Evolutionary conservation across 2,888 invertebrate genomes (phyloP).

Genomic region (Erebia palarica): DNA sequence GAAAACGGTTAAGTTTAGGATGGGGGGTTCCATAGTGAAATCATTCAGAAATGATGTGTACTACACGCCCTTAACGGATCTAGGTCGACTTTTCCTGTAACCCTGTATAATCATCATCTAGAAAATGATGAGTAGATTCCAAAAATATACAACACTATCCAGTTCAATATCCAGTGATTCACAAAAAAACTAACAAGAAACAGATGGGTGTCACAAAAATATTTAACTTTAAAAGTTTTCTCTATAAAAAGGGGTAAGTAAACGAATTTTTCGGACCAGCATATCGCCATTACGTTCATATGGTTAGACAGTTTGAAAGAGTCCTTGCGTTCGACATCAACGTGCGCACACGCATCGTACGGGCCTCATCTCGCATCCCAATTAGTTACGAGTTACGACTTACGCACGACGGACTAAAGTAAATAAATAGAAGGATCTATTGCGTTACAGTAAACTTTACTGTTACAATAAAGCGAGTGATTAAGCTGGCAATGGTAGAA

Average conservation of each 20-base stretch:
- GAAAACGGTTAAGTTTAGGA: too few relatives aligned
- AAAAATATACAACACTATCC: too few relatives aligned
- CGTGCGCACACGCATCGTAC: conserved; percentile 59
- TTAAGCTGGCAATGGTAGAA: background rate
- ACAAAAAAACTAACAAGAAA: background rate
- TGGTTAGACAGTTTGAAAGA: conserved; percentile 28
- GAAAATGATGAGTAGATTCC: too few relatives aligned
- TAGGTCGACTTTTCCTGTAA: too few relatives aligned
- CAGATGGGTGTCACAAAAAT: too few relatives aligned
- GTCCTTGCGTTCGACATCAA: conserved; percentile 69
- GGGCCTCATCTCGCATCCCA: conserved; percentile 67
- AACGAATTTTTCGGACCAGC: background rate
- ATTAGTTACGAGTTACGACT: conserved; percentile 50
- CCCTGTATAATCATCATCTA: too few relatives aligned
- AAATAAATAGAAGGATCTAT: background rate
- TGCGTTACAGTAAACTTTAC: background rate
- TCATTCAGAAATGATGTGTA: too few relatives aligned
- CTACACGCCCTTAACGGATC: too few relatives aligned
- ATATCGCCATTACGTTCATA: background rate
- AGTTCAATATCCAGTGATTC: too few relatives aligned
- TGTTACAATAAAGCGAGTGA: background rate
- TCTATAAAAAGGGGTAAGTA: background rate
- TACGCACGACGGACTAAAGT: conserved; percentile 20
- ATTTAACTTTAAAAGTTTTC: background rate
- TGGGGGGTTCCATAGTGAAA: too few relatives aligned